A percentile compares a stretch with the other conserved stretches of the same genome.
These are phyloP conservation scores for Colius striatus DNA, from an alignment of 2,113 vertebrate species.

Conservation along the genomic window DNA sequence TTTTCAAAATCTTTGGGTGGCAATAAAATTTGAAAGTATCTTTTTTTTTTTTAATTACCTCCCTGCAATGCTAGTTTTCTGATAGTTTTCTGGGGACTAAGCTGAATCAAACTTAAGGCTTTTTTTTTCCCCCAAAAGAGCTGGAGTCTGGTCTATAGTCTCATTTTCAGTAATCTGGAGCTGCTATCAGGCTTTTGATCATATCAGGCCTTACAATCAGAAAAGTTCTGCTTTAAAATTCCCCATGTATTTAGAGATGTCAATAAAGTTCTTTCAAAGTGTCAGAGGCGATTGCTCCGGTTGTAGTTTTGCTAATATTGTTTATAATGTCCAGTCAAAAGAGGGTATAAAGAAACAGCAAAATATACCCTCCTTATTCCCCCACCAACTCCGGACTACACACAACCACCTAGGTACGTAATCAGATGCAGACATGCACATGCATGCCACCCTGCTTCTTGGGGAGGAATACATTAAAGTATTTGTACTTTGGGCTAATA, in stretches of 20 bases:
- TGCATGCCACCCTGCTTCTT: background rate
- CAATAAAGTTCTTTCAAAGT: slow-evolving; percentile 76
- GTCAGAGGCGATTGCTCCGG: slow-evolving; percentile 66
- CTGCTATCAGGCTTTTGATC: slow-evolving; percentile 72
- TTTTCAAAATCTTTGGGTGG: background rate
- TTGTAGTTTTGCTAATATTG: slow-evolving; percentile 28
- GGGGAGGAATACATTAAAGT: slow-evolving; percentile 37
- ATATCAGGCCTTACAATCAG: slow-evolving; percentile 68
- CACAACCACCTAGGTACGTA: background rate
- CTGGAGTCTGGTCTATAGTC: slow-evolving; percentile 4
- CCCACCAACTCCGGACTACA: background rate
- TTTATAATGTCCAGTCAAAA: slow-evolving; percentile 7
- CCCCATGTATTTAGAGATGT: slow-evolving; percentile 55
- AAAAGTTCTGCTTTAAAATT: slow-evolving; percentile 76
- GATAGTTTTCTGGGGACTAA: slow-evolving; percentile 45
- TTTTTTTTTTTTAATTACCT: background rate
- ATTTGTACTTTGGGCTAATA: slow-evolving; percentile 50
- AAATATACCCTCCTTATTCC: background rate
- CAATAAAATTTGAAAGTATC: background rate
- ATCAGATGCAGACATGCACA: background rate
- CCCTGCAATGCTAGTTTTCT: slow-evolving; percentile 35
- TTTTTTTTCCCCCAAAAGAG: background rate
- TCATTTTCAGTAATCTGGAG: slow-evolving; percentile 68
- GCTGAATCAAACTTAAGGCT: slow-evolving; percentile 1
- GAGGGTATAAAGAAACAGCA: background rate